Conservation (phyloP, 2,113 vertebrate species). For the Mellivora capensis region DNA sequence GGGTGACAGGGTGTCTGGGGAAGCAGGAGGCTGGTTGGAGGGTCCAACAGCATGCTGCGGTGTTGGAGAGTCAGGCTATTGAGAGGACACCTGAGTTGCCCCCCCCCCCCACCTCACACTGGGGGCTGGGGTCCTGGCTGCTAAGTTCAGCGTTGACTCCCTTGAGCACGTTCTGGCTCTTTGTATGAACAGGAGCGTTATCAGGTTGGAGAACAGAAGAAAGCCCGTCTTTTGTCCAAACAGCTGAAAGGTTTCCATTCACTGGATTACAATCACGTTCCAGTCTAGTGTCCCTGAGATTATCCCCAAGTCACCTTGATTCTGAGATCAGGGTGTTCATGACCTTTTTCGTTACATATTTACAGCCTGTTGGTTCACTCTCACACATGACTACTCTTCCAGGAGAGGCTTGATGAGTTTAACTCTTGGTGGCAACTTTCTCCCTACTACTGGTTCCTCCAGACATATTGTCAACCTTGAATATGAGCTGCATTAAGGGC, state of each 20-base stretch:
- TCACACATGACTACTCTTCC: not conserved
- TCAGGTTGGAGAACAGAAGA: not conserved
- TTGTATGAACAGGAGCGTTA: not conserved
- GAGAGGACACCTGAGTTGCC: rapidly evolving
- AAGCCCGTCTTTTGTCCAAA: not conserved
- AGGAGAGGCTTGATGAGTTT: not conserved
- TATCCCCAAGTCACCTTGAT: not conserved
- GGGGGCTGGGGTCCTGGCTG: not conserved
- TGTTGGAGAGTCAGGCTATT: not conserved
- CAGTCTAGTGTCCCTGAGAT: not conserved
- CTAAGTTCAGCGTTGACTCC: not conserved
- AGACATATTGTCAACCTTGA: rapidly evolving
- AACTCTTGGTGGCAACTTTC: not conserved
- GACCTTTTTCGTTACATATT: not conserved
- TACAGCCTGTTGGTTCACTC: not conserved
- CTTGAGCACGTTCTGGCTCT: not conserved
- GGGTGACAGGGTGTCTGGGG: not conserved
- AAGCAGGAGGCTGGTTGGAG: not conserved
- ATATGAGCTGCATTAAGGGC: rapidly evolving
- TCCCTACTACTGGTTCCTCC: not conserved
- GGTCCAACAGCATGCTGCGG: not conserved
- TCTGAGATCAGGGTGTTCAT: not conserved
- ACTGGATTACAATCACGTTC: not conserved
- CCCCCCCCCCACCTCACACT: rapidly evolving
- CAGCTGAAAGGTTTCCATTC: not conserved